Evolutionary conservation across 2,797 vertebrate species (phyloP), one percentile per base, ranked within the genome.

Genomic region (Enteromius thamalakanensis): DNA sequence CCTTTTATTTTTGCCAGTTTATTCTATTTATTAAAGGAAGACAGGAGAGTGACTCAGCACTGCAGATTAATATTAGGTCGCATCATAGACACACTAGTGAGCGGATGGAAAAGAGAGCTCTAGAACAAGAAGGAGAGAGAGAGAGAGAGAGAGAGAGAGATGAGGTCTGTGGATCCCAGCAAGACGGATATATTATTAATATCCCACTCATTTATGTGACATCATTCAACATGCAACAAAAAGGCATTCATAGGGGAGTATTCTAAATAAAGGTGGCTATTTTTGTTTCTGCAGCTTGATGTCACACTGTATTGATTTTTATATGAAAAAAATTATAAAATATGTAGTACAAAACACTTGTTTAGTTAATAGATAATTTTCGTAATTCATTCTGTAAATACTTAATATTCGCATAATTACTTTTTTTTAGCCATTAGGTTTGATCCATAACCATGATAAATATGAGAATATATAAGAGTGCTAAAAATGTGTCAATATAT

Each of bases 21-120:
- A 45, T 65, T 32, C 9, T 17, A 21, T 45, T 45, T 10, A 29
- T 47, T 60, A 21, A 42, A 42, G 42, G 34, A 55, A 49, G 78
- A 68, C 26, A 37, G 60, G 45, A 40, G 74, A 49, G 84, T 85
- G 84, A 82, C 68, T 86, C 84, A 85, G 84, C 75, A 40, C 84
- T 82, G 80, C 84, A 85, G 86, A 72, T 76, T 77, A 70, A 79
- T 79, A 80, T 21, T 3, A n/a, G n/a, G 68, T 76, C 40, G 9
- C 29, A 69, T 67, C 62, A 64, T 47, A 40, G 37, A 26, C n/a
- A 71, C 49, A 58, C n/a, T 40, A 71, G 17, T 53, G 17, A 81
- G 53, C 2, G 6, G 11, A 68, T 32, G 17, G 4, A 65, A 75
- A 64, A 49, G 21, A 72, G 32, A 65, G n/a, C 8, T 72, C 34